phyloP scores from a whole-genome alignment of 2,888 invertebrate genomes.

The Drosophila anomalata region DNA sequence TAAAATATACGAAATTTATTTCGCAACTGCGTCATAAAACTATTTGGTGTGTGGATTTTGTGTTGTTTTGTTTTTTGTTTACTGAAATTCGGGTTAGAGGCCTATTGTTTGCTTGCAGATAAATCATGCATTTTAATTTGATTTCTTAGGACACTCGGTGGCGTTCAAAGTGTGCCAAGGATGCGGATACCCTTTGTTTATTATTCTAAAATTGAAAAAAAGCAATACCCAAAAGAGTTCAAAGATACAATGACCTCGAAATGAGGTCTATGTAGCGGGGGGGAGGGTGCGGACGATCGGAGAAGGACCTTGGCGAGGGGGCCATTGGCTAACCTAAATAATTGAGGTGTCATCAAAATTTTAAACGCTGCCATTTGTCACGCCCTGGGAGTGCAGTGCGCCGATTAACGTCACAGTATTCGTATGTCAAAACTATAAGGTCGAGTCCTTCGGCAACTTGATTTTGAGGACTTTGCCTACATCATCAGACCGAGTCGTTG shows the following conservation, averaged over 20 bases:
- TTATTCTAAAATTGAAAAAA: constrained; percentile 1
- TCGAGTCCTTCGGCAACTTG: constrained; percentile 72
- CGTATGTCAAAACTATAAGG: constrained; percentile 71
- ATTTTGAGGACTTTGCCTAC: constrained; percentile 74
- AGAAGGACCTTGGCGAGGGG: constrained; percentile 2
- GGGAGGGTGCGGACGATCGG: background rate
- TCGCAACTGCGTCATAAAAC: constrained; percentile 32
- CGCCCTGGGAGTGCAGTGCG: constrained; percentile 15
- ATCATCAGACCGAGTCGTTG: constrained; percentile 51
- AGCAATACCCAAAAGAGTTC: constrained; percentile 13
- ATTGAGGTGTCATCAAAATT: constrained; percentile 38
- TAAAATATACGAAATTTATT: background rate
- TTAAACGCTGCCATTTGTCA: constrained; percentile 20
- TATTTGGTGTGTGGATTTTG: background rate
- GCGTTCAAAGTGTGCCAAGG: constrained; percentile 23
- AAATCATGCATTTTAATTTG: constrained; percentile 46
- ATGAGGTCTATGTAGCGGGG: background rate
- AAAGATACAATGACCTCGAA: constrained; percentile 40
- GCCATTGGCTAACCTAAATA: constrained; percentile 12
- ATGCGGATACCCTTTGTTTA: constrained; percentile 12
- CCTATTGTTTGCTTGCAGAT: constrained; percentile 29
- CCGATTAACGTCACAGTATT: constrained; percentile 70
- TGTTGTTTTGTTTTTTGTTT: background rate
- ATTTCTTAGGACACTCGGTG: constrained; percentile 26
- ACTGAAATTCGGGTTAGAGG: constrained; percentile 22